Percentiles rank a stretch among this genome's conserved stretches.
phyloP scores from a whole-genome alignment of 2,113 vertebrate genomes.

The Triplophysa rosa region DNA sequence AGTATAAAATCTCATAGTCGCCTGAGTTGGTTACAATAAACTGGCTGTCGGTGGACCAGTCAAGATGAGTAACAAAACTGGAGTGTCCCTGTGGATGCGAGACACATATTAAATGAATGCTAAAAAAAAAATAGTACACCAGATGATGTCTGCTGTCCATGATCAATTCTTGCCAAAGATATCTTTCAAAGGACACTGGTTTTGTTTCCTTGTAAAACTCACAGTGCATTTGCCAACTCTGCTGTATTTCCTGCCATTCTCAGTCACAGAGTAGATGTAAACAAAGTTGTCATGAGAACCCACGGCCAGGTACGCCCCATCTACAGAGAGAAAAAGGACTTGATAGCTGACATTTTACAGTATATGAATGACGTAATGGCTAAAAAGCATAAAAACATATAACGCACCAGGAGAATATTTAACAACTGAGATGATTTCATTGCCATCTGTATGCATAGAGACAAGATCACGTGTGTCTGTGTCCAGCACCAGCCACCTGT shows the following conservation, averaged over 20 bases:
- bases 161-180: too few relatives aligned
- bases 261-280: slow-evolving; percentile 84
- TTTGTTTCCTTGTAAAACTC: slow-evolving; percentile 45
- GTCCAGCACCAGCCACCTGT: slow-evolving; percentile 89
- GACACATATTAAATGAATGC: background rate
- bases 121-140: background rate
- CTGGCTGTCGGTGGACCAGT: slow-evolving; percentile 84
- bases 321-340: slow-evolving; percentile 52
- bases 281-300: slow-evolving; percentile 90
- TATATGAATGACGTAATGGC: slow-evolving; percentile 2
- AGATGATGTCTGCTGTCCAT: background rate
- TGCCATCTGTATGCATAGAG: slow-evolving; percentile 84
- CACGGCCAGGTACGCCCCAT: slow-evolving; percentile 79
- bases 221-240: slow-evolving; percentile 81
- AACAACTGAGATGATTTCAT: slow-evolving; percentile 84
- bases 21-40: slow-evolving; percentile 90
- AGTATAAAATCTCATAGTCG: slow-evolving; percentile 91
- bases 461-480: slow-evolving; percentile 84
- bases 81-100: slow-evolving; percentile 80
- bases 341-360: background rate
- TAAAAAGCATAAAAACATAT: background rate
- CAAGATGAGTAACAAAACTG: slow-evolving; percentile 88
- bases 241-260: slow-evolving; percentile 79
- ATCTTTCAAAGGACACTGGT: background rate
- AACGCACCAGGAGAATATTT: slow-evolving; percentile 86